Base-by-base conservation (phyloP, 2,888 invertebrate genomes). In the Heteromyza rotundicornis region DNA sequence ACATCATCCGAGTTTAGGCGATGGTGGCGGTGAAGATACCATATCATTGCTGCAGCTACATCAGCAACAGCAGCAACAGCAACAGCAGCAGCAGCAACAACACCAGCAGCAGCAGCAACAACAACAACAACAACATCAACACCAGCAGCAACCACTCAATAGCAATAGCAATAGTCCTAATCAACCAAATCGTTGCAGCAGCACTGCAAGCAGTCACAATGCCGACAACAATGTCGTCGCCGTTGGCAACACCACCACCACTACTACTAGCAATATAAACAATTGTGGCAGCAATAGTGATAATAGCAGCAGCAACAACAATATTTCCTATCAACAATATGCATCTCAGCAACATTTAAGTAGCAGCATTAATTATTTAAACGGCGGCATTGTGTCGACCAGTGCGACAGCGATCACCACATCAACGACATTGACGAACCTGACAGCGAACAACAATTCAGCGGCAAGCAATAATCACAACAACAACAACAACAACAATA, bases 131-230 rank as follows among this genome's bases (percentile, higher is more conserved):
- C 70, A 69, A 64, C 78, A 79, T 66, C 69, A 71, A 35, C 73
- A 68, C 63, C 74, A 67, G 1, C 68, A 68, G 12, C 66, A 66
- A 3, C 59, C 16, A 72, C 55, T 64, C 70, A 71, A 74, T 67
- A 78, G 74, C 67, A 78, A 76, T 71, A 80, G 78, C 71, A 79
- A 76, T 68, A 80, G 76, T 72, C 78, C 78, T 65, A 80, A 76
- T 64, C 77, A 73, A 66, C 64, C 73, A 60, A 72, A 71, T 70
- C 74, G 71, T 66, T 72, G 70, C 67, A 70, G 70, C 69, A 76
- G 69, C 67, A 67, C 68, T 44, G 66, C 69, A 2, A 75, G 70
- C 70, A 80, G 71, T 68, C 71, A 71, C 71, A 77, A 74, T 74
- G 75, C 76, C 49, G 81, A 70, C 68, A 74, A 72, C 69, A 75